Conservation (phyloP, 2,888 invertebrate genomes). For the Rotaria sp. region DNA sequence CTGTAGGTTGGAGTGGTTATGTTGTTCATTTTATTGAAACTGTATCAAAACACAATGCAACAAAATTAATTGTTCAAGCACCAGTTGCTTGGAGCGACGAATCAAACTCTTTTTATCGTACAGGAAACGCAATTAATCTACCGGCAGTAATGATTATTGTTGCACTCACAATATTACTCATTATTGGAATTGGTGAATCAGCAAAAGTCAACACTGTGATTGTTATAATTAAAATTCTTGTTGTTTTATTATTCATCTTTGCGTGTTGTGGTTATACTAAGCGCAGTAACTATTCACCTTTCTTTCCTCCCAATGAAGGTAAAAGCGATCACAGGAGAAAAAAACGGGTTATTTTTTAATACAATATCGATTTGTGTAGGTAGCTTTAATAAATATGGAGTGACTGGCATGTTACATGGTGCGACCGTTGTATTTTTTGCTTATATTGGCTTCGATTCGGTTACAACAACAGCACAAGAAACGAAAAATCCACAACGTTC, state of each 20-base stretch:
- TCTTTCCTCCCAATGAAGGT: neutral
- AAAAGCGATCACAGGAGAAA: no score
- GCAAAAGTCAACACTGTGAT: neutral
- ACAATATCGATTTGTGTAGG: neutral
- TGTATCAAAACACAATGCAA: neutral
- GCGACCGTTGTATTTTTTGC: constrained; percentile 39
- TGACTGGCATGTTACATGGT: constrained; percentile 30
- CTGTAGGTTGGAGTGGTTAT: constrained; percentile 22
- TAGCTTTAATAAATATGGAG: neutral
- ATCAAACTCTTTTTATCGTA: neutral
- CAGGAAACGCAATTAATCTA: constrained; percentile 29
- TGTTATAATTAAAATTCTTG: neutral
- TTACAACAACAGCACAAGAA: constrained; percentile 40
- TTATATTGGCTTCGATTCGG: constrained; percentile 37
- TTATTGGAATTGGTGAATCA: constrained; percentile 22
- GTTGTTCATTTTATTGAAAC: neutral
- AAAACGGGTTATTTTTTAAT: neutral
- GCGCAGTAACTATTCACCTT: neutral
- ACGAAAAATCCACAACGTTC: constrained; percentile 34
- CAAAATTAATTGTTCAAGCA: neutral
- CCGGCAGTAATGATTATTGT: constrained; percentile 33
- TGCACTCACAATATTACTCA: constrained; percentile 22
- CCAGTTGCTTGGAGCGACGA: neutral
- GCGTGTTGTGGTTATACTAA: neutral
- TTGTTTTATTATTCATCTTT: constrained; percentile 15